phyloP scores from a whole-genome alignment of 1,140 invertebrate genomes.

The Glossosoma conforme region DNA sequence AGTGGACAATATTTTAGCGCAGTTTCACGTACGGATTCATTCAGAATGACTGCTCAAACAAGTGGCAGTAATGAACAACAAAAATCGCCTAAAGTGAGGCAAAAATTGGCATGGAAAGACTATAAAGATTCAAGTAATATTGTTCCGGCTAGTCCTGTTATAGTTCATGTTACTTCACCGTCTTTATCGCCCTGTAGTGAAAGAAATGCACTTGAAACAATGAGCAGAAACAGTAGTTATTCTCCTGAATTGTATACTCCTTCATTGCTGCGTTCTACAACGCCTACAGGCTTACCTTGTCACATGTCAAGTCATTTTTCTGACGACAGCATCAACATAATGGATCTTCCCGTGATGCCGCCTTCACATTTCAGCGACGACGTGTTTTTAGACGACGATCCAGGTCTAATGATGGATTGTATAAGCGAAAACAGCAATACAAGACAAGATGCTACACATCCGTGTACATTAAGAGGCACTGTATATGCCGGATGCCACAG shows the following conservation, averaged over 20 bases:
- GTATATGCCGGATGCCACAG: constrained; percentile 27
- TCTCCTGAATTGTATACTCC: constrained; percentile 38
- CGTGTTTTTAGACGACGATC: constrained; percentile 26
- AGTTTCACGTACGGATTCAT: constrained; percentile 13
- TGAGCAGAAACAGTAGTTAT: constrained; percentile 18
- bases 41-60: constrained; percentile 7
- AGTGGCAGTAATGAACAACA: constrained; percentile 10
- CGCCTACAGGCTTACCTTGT: constrained; percentile 33
- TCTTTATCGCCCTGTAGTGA: constrained; percentile 26
- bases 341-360: constrained; percentile 25
- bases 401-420: constrained; percentile 24
- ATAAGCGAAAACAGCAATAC: not conserved
- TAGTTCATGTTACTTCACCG: constrained; percentile 26
- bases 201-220: constrained; percentile 16
- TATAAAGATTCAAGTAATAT: constrained; percentile 12
- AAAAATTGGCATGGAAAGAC: constrained; percentile 24
- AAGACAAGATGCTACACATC: constrained; percentile 4
- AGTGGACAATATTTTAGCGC: constrained; percentile 9
- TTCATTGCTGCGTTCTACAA: constrained; percentile 37
- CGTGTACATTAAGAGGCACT: constrained; percentile 15
- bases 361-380: constrained; percentile 30
- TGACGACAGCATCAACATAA: constrained; percentile 18
- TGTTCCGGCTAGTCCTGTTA: constrained; percentile 21
- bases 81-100: constrained; percentile 23
- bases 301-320: constrained; percentile 9